These are phyloP conservation scores for Pristionchus pacificus DNA, from an alignment of 1,140 invertebrate genomes.

Conservation along the genomic window DNA sequence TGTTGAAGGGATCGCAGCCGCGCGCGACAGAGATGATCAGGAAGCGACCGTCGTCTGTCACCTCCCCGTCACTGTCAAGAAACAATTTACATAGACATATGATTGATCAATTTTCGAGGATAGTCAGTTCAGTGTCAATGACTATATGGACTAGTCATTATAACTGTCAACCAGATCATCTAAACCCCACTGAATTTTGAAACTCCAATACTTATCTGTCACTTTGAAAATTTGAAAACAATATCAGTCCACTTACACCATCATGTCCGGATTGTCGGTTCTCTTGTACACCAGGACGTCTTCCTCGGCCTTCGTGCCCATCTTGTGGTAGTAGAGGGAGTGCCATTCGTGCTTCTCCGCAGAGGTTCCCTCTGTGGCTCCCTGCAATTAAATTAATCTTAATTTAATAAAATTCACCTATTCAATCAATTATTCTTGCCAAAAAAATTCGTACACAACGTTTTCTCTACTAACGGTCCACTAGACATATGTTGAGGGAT, in stretches of 20 bases:
- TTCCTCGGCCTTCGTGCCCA: constrained; percentile 79
- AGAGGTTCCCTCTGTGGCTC: constrained; percentile 81
- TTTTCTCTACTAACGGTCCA: no score
- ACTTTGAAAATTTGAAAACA: background rate
- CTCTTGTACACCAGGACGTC: constrained; percentile 87
- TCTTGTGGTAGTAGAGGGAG: constrained; percentile 84
- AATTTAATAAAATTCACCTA: no score
- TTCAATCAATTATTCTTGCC: no score
- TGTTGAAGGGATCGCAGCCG: constrained; percentile 49
- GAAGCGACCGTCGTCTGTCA: constrained; percentile 50
- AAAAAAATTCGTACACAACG: no score
- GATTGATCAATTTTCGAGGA: no score
- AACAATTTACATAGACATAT: no score
- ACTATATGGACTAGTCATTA: no score
- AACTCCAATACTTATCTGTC: no score
- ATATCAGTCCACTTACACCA: constrained; percentile 70
- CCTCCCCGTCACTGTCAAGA: constrained; percentile 36
- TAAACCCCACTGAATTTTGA: no score
- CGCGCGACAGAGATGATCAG: constrained; percentile 43
- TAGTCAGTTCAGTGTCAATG: no score
- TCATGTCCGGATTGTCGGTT: constrained; percentile 82
- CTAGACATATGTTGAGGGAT: no score
- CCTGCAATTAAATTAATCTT: constrained; percentile 71
- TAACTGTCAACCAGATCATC: no score
- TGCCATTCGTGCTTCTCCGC: constrained; percentile 80